Conservation (phyloP, 2,113 vertebrate genomes). For the Notechis scutatus region DNA sequence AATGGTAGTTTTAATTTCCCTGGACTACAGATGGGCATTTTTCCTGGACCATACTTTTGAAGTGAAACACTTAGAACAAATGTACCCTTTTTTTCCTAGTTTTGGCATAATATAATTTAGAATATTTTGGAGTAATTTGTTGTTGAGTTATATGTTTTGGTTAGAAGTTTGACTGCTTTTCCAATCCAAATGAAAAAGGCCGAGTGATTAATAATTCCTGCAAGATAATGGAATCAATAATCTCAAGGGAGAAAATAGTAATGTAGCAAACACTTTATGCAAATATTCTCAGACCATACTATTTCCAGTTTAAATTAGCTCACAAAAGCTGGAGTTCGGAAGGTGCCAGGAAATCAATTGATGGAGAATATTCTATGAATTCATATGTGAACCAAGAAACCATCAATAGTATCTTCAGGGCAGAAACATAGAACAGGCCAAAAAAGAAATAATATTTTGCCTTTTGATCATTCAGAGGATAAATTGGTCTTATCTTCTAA, state of each 20-base stretch:
- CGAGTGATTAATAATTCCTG: neutral
- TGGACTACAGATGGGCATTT: neutral
- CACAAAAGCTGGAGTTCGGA: neutral
- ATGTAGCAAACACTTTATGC: neutral
- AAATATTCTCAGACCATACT: neutral
- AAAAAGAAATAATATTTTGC: neutral
- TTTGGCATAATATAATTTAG: neutral
- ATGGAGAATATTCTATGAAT: neutral
- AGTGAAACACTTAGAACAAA: neutral
- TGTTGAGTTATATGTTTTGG: neutral
- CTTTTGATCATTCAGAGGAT: constrained; percentile 25
- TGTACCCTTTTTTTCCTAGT: neutral
- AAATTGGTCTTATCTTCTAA: neutral
- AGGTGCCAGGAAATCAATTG: neutral
- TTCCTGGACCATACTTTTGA: neutral
- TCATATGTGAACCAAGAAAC: neutral
- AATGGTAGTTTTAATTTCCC: neutral
- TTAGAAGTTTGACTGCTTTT: neutral
- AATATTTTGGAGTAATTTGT: neutral
- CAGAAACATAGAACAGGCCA: neutral
- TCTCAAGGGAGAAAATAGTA: neutral
- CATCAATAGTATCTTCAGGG: neutral
- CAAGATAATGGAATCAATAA: neutral
- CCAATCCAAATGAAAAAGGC: neutral
- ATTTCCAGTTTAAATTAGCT: neutral